These are phyloP conservation scores for Willowsia nigromaculata DNA, from an alignment of 2,888 invertebrate species.

Conservation along the genomic window DNA sequence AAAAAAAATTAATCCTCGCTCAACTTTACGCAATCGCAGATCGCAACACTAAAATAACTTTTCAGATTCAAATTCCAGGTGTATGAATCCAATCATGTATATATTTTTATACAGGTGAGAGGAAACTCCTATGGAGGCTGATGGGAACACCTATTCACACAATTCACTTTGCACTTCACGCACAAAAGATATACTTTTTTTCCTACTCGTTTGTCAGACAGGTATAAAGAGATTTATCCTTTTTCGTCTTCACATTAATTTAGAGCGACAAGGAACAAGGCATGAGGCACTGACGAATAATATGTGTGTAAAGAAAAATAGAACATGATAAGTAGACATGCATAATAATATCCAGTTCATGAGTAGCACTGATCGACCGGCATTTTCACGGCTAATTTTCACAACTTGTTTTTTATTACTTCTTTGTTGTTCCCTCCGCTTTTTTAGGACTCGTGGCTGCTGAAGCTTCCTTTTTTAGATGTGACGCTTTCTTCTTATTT, in stretches of 20 bases:
- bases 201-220: background rate
- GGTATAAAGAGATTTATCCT: no score
- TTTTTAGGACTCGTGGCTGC: background rate
- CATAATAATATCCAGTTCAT: background rate
- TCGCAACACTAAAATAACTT: background rate
- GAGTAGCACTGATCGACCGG: background rate
- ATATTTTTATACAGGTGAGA: background rate
- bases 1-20: background rate
- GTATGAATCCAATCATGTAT: no score
- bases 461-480: background rate
- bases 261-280: background rate
- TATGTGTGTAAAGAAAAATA: background rate
- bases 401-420: slow-evolving; percentile 51
- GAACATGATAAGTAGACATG: background rate
- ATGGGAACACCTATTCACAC: no score
- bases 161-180: background rate
- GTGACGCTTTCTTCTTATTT: background rate
- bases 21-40: background rate
- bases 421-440: background rate
- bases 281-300: background rate
- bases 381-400: slow-evolving; percentile 68
- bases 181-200: slow-evolving; percentile 8
- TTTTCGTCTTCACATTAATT: background rate
- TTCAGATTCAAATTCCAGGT: no score
- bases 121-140: no score